Evolutionary conservation across 1,140 invertebrate genomes (phyloP).

Genomic region (Penaeus japonicus): DNA sequence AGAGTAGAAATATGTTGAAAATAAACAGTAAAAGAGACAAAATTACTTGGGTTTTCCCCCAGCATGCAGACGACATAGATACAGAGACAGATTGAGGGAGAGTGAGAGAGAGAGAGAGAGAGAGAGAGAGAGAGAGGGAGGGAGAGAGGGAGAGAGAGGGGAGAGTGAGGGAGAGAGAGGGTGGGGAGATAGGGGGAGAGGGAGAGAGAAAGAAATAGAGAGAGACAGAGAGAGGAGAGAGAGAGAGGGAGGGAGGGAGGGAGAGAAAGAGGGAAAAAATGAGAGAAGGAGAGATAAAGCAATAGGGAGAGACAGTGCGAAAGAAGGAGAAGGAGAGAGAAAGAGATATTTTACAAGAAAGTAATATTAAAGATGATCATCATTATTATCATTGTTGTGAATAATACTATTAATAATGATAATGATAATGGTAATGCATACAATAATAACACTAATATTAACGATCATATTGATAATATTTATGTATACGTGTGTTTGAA

Average conservation of each 20-base stretch:
- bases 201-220: not conserved
- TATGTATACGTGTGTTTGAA: not conserved
- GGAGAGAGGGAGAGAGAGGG: no score
- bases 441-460: no score
- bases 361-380: not conserved
- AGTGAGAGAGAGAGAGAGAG: no score
- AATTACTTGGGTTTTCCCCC: no score
- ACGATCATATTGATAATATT: not conserved
- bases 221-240: not conserved
- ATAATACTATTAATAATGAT: not conserved
- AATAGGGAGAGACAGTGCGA: not conserved
- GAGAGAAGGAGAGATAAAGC: not conserved
- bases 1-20: no score
- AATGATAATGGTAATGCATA: no score
- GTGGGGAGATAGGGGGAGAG: not conserved
- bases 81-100: no score
- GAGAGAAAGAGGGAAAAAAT: not conserved
- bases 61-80: no score
- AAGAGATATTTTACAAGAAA: not conserved
- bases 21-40: no score
- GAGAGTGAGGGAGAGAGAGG: no score
- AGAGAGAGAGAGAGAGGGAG: no score
- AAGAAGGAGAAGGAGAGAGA: not conserved
- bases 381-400: not conserved
- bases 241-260: not conserved